These are phyloP conservation scores for Drosophila ohnishii DNA, from an alignment of 1,140 invertebrate genomes.

Conservation along the genomic window DNA sequence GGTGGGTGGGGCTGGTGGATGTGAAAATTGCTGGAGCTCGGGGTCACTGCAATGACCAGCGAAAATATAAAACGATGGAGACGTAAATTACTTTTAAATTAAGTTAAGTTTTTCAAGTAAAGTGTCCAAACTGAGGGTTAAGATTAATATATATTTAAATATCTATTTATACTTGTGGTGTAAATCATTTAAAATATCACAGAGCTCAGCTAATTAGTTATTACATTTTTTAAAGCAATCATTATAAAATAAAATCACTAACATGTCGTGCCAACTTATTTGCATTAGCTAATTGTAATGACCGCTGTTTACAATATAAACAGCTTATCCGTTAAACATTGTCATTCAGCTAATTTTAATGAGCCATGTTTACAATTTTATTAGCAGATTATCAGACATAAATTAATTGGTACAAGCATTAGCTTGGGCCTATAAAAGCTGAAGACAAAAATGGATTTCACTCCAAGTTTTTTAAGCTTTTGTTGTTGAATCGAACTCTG, in stretches of 20 bases:
- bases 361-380: background rate
- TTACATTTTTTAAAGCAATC: background rate
- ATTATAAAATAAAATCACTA: background rate
- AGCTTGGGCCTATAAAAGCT: background rate
- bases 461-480: background rate
- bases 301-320: background rate
- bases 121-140: background rate
- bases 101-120: slow-evolving; percentile 13
- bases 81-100: slow-evolving; percentile 21
- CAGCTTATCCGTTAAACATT: background rate
- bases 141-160: background rate
- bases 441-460: background rate
- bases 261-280: background rate
- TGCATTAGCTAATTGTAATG: background rate
- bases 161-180: background rate
- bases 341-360: background rate
- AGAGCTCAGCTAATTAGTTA: background rate
- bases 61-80: slow-evolving; percentile 5
- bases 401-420: background rate
- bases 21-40: background rate
- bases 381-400: background rate
- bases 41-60: slow-evolving; percentile 26
- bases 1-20: no score
- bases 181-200: background rate
- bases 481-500: background rate